These are phyloP conservation scores for Drosophila formosana DNA, from an alignment of 2,888 invertebrate species.

Conservation along the genomic window DNA sequence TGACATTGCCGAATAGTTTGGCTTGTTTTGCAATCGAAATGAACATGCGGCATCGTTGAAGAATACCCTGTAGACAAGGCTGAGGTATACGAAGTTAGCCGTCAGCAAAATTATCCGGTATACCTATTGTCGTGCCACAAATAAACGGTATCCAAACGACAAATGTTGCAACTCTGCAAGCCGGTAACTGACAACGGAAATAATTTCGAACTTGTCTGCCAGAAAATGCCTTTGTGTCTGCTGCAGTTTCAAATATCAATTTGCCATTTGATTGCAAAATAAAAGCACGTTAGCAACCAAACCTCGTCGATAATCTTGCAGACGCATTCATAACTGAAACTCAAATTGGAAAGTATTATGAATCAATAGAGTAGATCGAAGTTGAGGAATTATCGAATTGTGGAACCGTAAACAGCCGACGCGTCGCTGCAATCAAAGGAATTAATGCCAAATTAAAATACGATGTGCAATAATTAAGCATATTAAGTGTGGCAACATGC, in stretches of 20 bases:
- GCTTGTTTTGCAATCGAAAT: conserved; percentile 9
- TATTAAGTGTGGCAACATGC: conserved; percentile 1
- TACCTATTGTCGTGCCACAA: background rate
- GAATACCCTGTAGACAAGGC: background rate
- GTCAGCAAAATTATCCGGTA: background rate
- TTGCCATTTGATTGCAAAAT: conserved; percentile 53
- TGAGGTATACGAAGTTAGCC: background rate
- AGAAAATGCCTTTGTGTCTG: conserved; percentile 25
- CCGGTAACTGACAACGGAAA: conserved; percentile 57
- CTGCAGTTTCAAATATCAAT: conserved; percentile 64
- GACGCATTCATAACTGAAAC: conserved; percentile 1
- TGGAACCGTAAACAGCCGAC: conserved; percentile 12
- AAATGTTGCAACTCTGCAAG: conserved; percentile 34
- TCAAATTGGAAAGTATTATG: background rate
- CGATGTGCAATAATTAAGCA: conserved; percentile 39
- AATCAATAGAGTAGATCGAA: conserved; percentile 15
- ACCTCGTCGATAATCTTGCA: conserved; percentile 1
- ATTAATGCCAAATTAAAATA: conserved; percentile 36
- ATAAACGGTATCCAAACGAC: conserved; percentile 5
- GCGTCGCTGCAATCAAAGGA: conserved; percentile 18
- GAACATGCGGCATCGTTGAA: background rate
- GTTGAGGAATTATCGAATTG: background rate
- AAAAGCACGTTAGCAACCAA: conserved; percentile 2
- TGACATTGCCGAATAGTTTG: conserved; percentile 20
- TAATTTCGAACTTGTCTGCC: conserved; percentile 37